phyloP scores from a whole-genome alignment of 2,888 invertebrate species.

The Drosophila pseudotalamancana region DNA sequence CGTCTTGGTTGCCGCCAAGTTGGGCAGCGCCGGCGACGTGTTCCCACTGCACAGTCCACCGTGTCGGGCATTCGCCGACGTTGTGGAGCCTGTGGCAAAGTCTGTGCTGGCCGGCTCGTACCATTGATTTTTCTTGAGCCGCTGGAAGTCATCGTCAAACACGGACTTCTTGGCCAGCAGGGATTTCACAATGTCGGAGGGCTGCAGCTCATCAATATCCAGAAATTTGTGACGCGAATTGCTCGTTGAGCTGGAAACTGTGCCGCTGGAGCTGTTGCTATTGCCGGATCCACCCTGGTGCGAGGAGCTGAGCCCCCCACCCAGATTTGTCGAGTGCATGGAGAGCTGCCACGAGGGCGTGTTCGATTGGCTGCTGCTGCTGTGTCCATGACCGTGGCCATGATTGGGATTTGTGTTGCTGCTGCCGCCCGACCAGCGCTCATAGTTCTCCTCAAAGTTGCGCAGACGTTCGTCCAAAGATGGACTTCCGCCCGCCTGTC shows the following conservation, averaged over 20 bases:
- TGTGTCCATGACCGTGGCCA: constrained; percentile 18
- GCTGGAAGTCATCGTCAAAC: constrained; percentile 97
- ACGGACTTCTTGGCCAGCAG: constrained; percentile 96
- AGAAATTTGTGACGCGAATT: constrained; percentile 90
- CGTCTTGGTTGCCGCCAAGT: constrained; percentile 82
- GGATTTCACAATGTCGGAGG: constrained; percentile 96
- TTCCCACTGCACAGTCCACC: constrained; percentile 64
- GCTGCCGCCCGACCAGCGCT: constrained; percentile 90
- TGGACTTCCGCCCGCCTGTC: constrained; percentile 86
- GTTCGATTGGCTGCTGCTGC: constrained; percentile 41
- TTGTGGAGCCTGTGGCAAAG: constrained; percentile 29
- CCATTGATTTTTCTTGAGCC: constrained; percentile 94
- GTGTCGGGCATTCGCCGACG: constrained; percentile 33
- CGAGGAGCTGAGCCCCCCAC: constrained; percentile 35
- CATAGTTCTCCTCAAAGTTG: constrained; percentile 96
- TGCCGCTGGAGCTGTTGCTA: constrained; percentile 84
- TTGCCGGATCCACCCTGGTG: constrained; percentile 58
- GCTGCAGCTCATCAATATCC: constrained; percentile 93
- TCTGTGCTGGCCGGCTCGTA: constrained; percentile 87
- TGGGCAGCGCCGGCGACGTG: constrained; percentile 82
- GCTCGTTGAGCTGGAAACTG: constrained; percentile 85
- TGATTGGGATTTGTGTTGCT: constrained; percentile 60
- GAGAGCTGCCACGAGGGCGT: constrained; percentile 84
- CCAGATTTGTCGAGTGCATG: constrained; percentile 54
- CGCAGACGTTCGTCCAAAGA: constrained; percentile 96